Conservation (phyloP, 2,113 vertebrate genomes). For the Todiramphus chloris region DNA sequence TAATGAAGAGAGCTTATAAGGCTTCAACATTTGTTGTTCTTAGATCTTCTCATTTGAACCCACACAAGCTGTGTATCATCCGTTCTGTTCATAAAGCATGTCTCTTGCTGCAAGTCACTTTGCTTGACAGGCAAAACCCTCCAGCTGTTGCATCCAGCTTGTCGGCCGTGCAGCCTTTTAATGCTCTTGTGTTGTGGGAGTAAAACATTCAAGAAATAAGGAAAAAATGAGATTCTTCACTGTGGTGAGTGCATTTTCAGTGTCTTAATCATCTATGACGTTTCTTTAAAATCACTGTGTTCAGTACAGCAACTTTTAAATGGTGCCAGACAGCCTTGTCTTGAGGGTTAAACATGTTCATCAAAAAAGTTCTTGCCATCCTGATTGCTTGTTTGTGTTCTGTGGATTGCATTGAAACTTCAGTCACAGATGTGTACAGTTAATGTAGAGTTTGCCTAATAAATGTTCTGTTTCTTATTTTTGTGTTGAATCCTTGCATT, state of each 20-base stretch:
- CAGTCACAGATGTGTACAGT: conserved; percentile 17
- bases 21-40: conserved; percentile 25
- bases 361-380: not conserved
- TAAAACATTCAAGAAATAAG: not conserved
- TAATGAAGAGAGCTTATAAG: conserved; percentile 14
- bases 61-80: not conserved
- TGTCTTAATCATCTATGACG: conserved; percentile 31
- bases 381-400: conserved; percentile 31
- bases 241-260: conserved; percentile 2
- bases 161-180: conserved; percentile 47
- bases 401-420: conserved; percentile 16
- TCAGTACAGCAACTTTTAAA: conserved; percentile 19
- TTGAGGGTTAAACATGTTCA: not conserved
- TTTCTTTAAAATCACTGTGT: conserved; percentile 35
- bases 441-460: conserved; percentile 21
- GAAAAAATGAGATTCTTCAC: conserved; percentile 9
- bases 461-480: conserved; percentile 32
- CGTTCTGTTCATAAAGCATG: conserved; percentile 15
- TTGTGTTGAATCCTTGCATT: not conserved
- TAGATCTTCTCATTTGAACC: conserved; percentile 17
- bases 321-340: conserved; percentile 27
- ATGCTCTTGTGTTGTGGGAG: not conserved
- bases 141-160: conserved; percentile 56
- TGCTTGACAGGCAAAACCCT: conserved; percentile 50
- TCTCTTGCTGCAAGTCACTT: conserved; percentile 42